Evolutionary conservation across 2,113 vertebrate genomes (phyloP).

Genomic region (Aphyosemion australe): DNA sequence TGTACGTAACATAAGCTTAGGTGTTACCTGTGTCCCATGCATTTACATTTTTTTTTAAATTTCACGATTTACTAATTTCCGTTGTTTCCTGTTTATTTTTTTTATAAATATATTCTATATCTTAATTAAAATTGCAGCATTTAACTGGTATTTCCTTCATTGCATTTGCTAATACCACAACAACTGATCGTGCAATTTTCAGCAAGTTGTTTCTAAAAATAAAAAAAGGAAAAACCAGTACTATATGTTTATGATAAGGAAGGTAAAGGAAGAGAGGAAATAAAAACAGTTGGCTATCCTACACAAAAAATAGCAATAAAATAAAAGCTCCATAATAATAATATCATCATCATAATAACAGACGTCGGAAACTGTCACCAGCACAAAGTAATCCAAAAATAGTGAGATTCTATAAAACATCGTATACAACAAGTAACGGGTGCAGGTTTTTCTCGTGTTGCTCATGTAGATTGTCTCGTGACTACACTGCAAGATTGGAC

Average conservation of each 20-base stretch:
- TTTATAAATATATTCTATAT: conserved; percentile 84
- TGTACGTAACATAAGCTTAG: conserved; percentile 78
- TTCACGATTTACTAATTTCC: conserved; percentile 69
- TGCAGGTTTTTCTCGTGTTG: conserved; percentile 63
- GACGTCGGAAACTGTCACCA: conserved; percentile 92
- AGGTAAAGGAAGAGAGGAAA: conserved; percentile 76
- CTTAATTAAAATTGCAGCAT: conserved; percentile 95
- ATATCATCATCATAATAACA: conserved; percentile 77
- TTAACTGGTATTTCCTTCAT: conserved; percentile 85
- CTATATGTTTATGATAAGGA: conserved; percentile 84
- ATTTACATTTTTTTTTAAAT: conserved; percentile 74
- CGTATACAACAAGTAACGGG: conserved; percentile 85
- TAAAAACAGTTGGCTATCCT: conserved; percentile 82
- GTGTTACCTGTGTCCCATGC: conserved; percentile 85
- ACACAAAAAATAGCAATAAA: conserved; percentile 83
- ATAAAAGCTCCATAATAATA: conserved; percentile 79
- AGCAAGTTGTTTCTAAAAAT: conserved; percentile 83
- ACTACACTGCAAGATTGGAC: conserved; percentile 70
- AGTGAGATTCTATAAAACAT: conserved; percentile 86
- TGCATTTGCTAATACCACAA: conserved; percentile 83
- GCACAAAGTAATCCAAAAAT: conserved; percentile 91
- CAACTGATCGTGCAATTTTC: conserved; percentile 87
- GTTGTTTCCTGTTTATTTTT: conserved; percentile 53
- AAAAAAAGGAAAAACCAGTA: conserved; percentile 78
- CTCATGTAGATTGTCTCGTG: conserved; percentile 76